Conservation (phyloP, 1,140 invertebrate species). For the Chelonus insularis region DNA sequence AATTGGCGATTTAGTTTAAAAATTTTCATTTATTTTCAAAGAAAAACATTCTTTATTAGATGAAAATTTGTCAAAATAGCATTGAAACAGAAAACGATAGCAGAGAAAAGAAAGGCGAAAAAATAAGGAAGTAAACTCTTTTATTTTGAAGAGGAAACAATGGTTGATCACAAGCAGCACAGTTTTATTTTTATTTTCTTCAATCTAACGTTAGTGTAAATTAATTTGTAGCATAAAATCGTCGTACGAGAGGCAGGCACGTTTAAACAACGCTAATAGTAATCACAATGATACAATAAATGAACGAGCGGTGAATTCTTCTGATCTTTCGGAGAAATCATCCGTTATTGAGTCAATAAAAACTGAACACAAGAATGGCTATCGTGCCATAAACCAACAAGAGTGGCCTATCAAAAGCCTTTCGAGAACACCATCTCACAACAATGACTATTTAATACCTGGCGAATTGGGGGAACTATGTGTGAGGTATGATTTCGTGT, state of each 20-base stretch:
- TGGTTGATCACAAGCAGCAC: neutral
- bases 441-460: constrained; percentile 58
- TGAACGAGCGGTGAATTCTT: constrained; percentile 43
- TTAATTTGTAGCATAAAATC: constrained; percentile 55
- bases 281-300: constrained; percentile 56
- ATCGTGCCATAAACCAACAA: constrained; percentile 18
- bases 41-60: too few relatives aligned
- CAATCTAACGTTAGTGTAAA: constrained; percentile 44
- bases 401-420: constrained; percentile 18
- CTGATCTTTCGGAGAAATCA: constrained; percentile 44
- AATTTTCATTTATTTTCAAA: too few relatives aligned
- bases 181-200: constrained; percentile 3
- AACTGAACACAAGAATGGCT: constrained; percentile 37
- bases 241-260: constrained; percentile 50
- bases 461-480: constrained; percentile 60
- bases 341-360: constrained; percentile 45
- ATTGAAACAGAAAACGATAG: too few relatives aligned
- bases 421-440: constrained; percentile 44
- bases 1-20: too few relatives aligned
- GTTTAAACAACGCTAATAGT: constrained; percentile 50
- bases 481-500: constrained; percentile 58
- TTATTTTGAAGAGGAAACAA: too few relatives aligned
- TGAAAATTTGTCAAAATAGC: too few relatives aligned
- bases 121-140: too few relatives aligned
- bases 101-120: too few relatives aligned